A percentile compares a stretch with the other conserved stretches of the same genome.
phyloP scores from a whole-genome alignment of 2,797 vertebrate genomes.

The Gastrophryne carolinensis region DNA sequence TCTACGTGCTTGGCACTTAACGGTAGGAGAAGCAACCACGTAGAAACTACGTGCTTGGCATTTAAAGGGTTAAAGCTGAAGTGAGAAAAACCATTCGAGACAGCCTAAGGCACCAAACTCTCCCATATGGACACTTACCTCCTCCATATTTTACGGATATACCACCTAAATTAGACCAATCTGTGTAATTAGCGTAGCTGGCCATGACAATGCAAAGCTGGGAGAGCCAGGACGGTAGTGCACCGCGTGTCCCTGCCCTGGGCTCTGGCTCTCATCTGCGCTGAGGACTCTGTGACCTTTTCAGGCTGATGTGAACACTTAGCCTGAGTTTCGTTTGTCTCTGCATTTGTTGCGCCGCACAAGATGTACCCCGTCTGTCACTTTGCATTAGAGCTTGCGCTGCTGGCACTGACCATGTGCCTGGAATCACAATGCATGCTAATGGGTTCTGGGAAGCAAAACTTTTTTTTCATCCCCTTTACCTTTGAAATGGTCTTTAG shows the following conservation, averaged over 20 bases:
- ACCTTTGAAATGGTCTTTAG: not conserved
- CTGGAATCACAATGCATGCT: not conserved
- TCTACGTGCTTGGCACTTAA: too few relatives aligned
- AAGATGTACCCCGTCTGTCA: slow-evolving; percentile 28
- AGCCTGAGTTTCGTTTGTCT: not conserved
- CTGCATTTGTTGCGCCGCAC: not conserved
- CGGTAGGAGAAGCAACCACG: too few relatives aligned
- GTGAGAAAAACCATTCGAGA: too few relatives aligned
- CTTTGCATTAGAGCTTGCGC: not conserved
- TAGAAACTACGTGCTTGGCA: too few relatives aligned
- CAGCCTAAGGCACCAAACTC: too few relatives aligned
- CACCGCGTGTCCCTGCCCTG: not conserved
- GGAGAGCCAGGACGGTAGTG: not conserved
- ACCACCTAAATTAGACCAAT: slow-evolving; percentile 4
- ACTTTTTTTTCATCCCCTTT: not conserved
- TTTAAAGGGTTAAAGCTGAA: too few relatives aligned
- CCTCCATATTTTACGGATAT: too few relatives aligned
- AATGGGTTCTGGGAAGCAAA: slow-evolving; percentile 25
- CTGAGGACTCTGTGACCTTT: slow-evolving; percentile 23
- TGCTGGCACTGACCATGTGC: slow-evolving; percentile 5
- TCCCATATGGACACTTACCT: too few relatives aligned
- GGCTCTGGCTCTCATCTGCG: not conserved
- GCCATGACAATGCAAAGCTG: not conserved
- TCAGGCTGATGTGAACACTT: not conserved
- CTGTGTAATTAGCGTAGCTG: not conserved